Conservation (phyloP, 2,797 vertebrate genomes). For the Malurus leucopterus region DNA sequence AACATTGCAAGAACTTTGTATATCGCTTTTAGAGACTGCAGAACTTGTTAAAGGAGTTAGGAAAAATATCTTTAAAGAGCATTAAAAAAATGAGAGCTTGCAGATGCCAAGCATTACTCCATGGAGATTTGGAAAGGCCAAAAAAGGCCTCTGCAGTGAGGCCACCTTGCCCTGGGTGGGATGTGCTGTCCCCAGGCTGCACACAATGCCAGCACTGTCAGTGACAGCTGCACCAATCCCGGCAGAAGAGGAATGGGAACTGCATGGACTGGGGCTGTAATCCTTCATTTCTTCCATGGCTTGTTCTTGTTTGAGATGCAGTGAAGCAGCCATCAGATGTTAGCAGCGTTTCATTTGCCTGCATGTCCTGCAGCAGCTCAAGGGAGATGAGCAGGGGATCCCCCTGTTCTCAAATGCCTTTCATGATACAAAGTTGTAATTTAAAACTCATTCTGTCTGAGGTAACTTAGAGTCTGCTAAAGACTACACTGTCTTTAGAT, state of each 20-base stretch:
- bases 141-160: background rate
- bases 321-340: background rate
- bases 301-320: background rate
- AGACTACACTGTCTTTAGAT: background rate
- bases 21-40: background rate
- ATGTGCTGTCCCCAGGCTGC: background rate
- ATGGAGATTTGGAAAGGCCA: background rate
- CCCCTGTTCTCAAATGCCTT: background rate
- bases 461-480: background rate
- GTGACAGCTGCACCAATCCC: background rate
- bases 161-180: background rate
- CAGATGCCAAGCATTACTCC: background rate
- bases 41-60: background rate
- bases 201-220: background rate
- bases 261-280: background rate
- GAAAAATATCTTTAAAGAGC: background rate
- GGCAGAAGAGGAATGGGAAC: background rate
- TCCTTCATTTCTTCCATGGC: background rate
- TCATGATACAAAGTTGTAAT: fast-evolving
- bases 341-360: background rate
- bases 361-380: background rate
- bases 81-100: background rate
- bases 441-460: background rate
- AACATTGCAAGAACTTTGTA: background rate
- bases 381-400: background rate